Evolutionary conservation across 1,140 invertebrate species (phyloP).

Genomic region (Drosophila asahinai): DNA sequence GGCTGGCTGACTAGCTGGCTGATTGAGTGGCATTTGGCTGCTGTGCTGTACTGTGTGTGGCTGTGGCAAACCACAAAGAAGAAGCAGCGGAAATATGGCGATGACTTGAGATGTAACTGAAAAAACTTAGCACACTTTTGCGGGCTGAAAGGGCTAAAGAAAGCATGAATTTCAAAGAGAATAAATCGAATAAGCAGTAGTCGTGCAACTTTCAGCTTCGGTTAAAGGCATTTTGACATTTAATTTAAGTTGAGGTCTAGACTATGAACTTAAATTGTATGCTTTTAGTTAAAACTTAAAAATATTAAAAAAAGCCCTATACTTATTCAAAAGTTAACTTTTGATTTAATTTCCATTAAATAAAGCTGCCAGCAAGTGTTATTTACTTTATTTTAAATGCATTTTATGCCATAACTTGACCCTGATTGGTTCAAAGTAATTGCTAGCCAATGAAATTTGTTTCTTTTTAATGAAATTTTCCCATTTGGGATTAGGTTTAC

Average conservation of each 20-base stretch:
- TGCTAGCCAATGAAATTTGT: neutral
- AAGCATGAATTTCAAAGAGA: neutral
- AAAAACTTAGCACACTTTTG: slow-evolving; percentile 41
- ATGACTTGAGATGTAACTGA: neutral
- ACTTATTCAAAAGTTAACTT: no score
- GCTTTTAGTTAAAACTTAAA: neutral
- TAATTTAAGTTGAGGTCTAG: neutral
- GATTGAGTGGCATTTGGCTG: slow-evolving; percentile 47
- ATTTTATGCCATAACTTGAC: neutral
- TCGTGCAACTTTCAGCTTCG: neutral
- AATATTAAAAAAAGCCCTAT: neutral
- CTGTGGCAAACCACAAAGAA: slow-evolving; percentile 3
- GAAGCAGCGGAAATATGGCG: slow-evolving; percentile 13
- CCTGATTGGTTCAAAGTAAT: neutral
- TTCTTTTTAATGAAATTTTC: slow-evolving; percentile 19
- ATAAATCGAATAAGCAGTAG: neutral
- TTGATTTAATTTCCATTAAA: neutral
- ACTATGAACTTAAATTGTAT: neutral
- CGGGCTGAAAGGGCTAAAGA: slow-evolving; percentile 7
- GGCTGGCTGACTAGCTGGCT: slow-evolving; percentile 24
- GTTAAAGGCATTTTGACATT: neutral
- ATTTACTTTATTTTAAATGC: neutral
- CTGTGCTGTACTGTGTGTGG: neutral
- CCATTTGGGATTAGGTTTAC: slow-evolving; percentile 19
- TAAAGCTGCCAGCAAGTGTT: neutral